A percentile compares a stretch with the other conserved stretches of the same genome.
These are phyloP conservation scores for Papilio protenor DNA, from an alignment of 2,888 invertebrate genomes.

Conservation along the genomic window DNA sequence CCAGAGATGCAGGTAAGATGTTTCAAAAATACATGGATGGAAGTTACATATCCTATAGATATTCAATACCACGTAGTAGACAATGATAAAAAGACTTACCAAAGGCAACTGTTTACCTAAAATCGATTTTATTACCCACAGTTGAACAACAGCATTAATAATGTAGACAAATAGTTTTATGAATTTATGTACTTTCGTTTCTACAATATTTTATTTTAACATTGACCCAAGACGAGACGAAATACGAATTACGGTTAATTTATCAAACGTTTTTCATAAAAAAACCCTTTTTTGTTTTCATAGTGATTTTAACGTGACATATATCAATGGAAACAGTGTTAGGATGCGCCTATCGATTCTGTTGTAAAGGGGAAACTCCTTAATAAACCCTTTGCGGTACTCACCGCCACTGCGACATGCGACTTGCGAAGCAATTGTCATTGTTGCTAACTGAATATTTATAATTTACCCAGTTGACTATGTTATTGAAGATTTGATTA, in stretches of 20 bases:
- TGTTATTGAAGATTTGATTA: neutral
- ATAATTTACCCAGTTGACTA: neutral
- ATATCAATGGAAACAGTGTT: constrained; percentile 49
- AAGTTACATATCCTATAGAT: too few relatives aligned
- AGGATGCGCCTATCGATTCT: constrained; percentile 68
- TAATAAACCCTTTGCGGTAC: constrained; percentile 60
- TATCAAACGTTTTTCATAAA: neutral
- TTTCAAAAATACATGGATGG: neutral
- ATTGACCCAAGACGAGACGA: neutral
- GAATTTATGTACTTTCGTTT: neutral
- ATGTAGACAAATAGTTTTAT: neutral
- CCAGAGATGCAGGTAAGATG: constrained; percentile 95
- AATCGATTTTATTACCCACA: neutral
- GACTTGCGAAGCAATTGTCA: neutral
- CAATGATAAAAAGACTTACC: too few relatives aligned
- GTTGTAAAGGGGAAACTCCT: constrained; percentile 60
- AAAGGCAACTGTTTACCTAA: too few relatives aligned
- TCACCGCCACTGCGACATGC: constrained; percentile 51
- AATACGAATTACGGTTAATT: neutral
- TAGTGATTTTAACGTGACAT: neutral
- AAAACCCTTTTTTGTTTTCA: neutral
- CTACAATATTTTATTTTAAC: neutral
- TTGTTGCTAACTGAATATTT: neutral
- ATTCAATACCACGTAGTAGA: too few relatives aligned
- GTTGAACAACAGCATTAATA: neutral